Conservation (phyloP, 2,113 vertebrate species). For the Trematocara macrostoma region DNA sequence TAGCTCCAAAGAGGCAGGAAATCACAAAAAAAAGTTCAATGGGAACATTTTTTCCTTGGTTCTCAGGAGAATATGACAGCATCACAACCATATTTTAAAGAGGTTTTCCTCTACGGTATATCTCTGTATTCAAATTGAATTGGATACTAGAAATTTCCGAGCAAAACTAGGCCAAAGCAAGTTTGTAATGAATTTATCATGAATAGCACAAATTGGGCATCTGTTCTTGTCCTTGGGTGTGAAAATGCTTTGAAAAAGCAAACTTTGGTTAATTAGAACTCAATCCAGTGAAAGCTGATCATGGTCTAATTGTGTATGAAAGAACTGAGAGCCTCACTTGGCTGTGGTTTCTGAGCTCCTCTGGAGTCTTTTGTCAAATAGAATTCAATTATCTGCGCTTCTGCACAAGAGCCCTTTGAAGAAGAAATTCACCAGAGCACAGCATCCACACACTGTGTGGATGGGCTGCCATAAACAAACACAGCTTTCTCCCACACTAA, state of each 20-base stretch:
- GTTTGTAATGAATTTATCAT: constrained; percentile 14
- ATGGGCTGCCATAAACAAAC: constrained; percentile 3
- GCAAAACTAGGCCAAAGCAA: constrained; percentile 6
- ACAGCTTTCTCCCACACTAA: background rate
- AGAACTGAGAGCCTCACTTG: constrained; percentile 20
- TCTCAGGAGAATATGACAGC: background rate
- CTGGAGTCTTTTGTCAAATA: constrained; percentile 31
- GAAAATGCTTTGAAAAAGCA: constrained; percentile 1
- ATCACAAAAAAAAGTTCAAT: background rate
- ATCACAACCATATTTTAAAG: background rate
- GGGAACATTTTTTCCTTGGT: background rate
- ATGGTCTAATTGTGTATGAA: constrained; percentile 23
- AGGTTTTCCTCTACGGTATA: background rate
- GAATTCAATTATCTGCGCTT: constrained; percentile 46
- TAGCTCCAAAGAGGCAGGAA: background rate
- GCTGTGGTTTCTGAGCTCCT: constrained; percentile 6
- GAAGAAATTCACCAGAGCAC: constrained; percentile 11
- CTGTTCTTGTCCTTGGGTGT: constrained; percentile 13
- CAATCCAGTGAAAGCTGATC: constrained; percentile 12
- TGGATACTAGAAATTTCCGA: background rate
- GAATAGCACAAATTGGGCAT: background rate
- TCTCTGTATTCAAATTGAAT: background rate
- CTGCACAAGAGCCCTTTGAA: constrained; percentile 25
- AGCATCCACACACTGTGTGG: background rate
- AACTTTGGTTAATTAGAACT: constrained; percentile 31